phyloP scores from a whole-genome alignment of 2,797 vertebrate species.

The Gymnothorax reevesii region DNA sequence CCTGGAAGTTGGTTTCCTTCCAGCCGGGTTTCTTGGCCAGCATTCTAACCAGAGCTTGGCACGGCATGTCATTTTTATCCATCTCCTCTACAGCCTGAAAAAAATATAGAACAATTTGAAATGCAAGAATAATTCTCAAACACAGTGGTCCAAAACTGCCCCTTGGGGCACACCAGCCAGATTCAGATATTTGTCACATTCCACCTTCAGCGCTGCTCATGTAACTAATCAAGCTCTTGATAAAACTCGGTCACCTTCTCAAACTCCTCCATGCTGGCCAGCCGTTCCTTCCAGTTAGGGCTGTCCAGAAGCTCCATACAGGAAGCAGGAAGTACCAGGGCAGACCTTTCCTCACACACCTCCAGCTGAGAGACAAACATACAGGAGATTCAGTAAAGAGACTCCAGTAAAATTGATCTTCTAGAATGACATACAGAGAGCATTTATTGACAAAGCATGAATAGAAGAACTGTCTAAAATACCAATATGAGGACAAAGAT shows the following conservation, averaged over 20 bases:
- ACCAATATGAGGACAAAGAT: too few relatives aligned
- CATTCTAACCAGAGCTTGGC: slow-evolving; percentile 94
- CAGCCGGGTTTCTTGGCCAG: slow-evolving; percentile 97
- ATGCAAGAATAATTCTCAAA: not conserved
- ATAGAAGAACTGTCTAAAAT: too few relatives aligned
- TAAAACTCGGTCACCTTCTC: slow-evolving; percentile 77
- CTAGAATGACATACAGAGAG: too few relatives aligned
- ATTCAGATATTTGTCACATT: too few relatives aligned
- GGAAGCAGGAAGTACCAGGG: slow-evolving; percentile 84
- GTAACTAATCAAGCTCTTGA: not conserved
- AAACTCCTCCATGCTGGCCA: slow-evolving; percentile 98
- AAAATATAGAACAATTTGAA: slow-evolving; percentile 28
- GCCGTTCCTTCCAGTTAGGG: slow-evolving; percentile 95
- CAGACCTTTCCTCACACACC: slow-evolving; percentile 90
- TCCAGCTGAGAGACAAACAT: slow-evolving; percentile 73
- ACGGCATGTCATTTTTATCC: slow-evolving; percentile 89
- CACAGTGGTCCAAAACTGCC: too few relatives aligned
- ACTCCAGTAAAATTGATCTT: too few relatives aligned
- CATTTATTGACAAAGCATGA: too few relatives aligned
- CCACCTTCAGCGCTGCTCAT: too few relatives aligned
- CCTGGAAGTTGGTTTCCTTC: slow-evolving; percentile 99
- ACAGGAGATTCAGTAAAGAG: too few relatives aligned
- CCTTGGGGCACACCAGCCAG: too few relatives aligned
- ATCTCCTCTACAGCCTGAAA: slow-evolving; percentile 90
- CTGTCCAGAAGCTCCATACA: slow-evolving; percentile 92